Evolutionary conservation across 2,888 invertebrate species (phyloP), one percentile per base, ranked within the genome.

Genomic region (Nomada hirtipes): DNA sequence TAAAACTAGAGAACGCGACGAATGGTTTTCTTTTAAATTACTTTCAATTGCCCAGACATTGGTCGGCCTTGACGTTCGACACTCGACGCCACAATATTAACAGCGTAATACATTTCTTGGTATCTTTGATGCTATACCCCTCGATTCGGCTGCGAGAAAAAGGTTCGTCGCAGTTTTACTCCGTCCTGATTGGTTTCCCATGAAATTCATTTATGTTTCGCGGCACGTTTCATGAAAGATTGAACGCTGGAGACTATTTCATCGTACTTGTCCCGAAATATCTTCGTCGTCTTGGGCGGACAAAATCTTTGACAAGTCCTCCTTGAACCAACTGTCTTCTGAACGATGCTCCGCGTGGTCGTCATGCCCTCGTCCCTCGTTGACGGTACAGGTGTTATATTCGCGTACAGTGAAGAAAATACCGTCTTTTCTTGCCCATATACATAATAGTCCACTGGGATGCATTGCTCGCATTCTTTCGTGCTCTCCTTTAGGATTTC

Each of bases 61-160:
- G 42, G 63, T 23, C 23, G 63, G 20, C 78, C 78, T 69, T 78
- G 78, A 74, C 52, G 74, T 63, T 73, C 29, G 23, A 50, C 29
- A 26, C 50, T 60, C 61, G 68, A 63, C 78, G 78, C 57, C 68
- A 29, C 50, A 52, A 9, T 23, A 20, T 74, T 63, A 74, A 60
- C 36, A 18, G 11, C 53, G 60, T 76, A 71, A 60, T 55, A 36
- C 36, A 4, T 36, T 36, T 36, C 36, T 36, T 36, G 36, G 36
- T 36, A 36, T 36, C 36, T 0, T 36, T 7, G 36, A 36, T 4
- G 36, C 7, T 36, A 36, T 4, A 36, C 9, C 36, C 36, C 13
- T 15, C 57, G 26, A 4, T 20, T n/a, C 29, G 9, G 20, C 15
- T 26, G 1, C 26, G 23, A 18, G n/a, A 18, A 59, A 67, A 13